phyloP scores from a whole-genome alignment of 2,888 invertebrate genomes.

The Ophonus ardosiacus region DNA sequence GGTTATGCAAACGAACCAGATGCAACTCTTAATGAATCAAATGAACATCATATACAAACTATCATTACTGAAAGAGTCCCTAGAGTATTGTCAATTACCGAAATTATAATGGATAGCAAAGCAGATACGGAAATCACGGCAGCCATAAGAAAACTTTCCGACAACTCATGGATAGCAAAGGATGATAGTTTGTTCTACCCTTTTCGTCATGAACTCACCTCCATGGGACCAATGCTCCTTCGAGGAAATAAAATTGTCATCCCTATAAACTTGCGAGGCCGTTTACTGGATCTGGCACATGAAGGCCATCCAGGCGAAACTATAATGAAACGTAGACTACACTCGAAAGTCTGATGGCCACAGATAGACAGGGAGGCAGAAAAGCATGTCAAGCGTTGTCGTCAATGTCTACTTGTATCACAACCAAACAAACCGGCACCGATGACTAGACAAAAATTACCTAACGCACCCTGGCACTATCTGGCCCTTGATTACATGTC shows the following conservation, averaged over 20 bases:
- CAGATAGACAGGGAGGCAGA: slow-evolving; percentile 66
- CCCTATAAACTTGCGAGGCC: slow-evolving; percentile 26
- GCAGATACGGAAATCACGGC: not conserved
- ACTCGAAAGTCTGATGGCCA: slow-evolving; percentile 62
- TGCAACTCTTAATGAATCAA: not conserved
- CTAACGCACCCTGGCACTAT: too few relatives aligned
- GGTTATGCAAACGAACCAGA: not conserved
- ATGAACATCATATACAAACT: not conserved
- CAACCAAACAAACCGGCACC: slow-evolving; percentile 64
- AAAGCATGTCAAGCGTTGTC: slow-evolving; percentile 64
- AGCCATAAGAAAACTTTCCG: not conserved
- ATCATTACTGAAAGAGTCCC: not conserved
- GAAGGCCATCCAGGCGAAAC: too few relatives aligned
- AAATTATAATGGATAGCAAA: slow-evolving; percentile 7
- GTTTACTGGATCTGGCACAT: not conserved
- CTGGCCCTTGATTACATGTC: slow-evolving; percentile 64
- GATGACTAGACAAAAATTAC: too few relatives aligned
- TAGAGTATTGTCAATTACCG: not conserved
- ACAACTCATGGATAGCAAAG: slow-evolving; percentile 61
- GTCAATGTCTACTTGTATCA: slow-evolving; percentile 66
- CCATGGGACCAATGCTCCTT: not conserved
- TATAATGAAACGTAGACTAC: too few relatives aligned
- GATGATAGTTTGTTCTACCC: slow-evolving; percentile 69
- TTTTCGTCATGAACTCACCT: not conserved
- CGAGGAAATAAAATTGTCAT: slow-evolving; percentile 55